Base-by-base conservation (phyloP, 2,797 vertebrate genomes). In the Harpagifer antarcticus region DNA sequence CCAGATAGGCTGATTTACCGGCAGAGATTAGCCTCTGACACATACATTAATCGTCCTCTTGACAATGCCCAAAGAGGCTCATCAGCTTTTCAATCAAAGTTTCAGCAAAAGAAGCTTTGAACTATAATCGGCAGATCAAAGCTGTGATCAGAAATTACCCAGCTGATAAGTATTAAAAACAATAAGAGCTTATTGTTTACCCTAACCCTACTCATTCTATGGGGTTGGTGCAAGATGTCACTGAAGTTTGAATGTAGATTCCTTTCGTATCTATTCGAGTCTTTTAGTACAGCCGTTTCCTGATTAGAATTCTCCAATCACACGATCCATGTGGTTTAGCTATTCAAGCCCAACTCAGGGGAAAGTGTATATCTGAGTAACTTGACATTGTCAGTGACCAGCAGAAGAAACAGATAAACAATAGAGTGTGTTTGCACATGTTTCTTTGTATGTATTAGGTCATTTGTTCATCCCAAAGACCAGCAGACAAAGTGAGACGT, bases 51-150 rank as follows among this genome's bases (percentile, higher is more conserved):
- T 83, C 63, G 74, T 76, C 14, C 37, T 81, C 49, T 49, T 65
- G 56, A 66, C 80, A 47, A 74, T 78, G 62, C 75, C 75, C 62
- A 52, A 59, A 76, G 62, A 84, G 62, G 49, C 61, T 59, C 33
- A 56, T 63, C 42, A 33, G 44, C 31, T 65, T 79, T 69, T 56
- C 3, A 81, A 20, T 2, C 49, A 49, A 55, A 1, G 12, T 59
- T 76, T 68, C n/a, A 58, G 57, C 19, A 43, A 70, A 65, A 76
- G 53, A 53, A 40, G 33, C 8, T 37, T 37, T 37, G 9, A 20
- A 56, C 53, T 63, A 50, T 62, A 54, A 59, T 11, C 42, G 68
- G 19, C 40, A 68, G 43, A n/a, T 74, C 53, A 67, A 73, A 68
- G 53, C 53, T 31, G 13, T n/a, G 23, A 17, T 61, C 9, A 45